A percentile compares a stretch with the other conserved stretches of the same genome.
These are phyloP conservation scores for Psittacula cyanocephala DNA, from an alignment of 2,113 vertebrate species.

Conservation along the genomic window DNA sequence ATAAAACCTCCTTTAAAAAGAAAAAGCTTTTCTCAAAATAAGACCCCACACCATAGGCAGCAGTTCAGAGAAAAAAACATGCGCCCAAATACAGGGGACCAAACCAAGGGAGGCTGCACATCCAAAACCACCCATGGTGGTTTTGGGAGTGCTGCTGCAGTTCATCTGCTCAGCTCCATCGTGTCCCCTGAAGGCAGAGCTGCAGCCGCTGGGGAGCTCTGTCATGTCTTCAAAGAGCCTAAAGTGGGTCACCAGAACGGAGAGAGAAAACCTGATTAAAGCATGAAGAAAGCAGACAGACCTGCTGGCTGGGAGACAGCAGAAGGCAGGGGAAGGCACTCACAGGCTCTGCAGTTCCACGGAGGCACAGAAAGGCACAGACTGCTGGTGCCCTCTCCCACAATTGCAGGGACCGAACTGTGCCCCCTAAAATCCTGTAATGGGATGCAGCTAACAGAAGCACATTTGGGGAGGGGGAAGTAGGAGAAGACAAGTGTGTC, in stretches of 20 bases:
- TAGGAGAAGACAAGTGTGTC: neutral
- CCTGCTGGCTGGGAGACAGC: neutral
- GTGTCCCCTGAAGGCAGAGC: neutral
- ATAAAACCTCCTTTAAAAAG: neutral
- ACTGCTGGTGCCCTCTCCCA: neutral
- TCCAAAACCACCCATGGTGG: neutral
- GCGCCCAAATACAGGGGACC: neutral
- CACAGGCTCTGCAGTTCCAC: neutral
- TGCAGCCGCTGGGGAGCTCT: neutral
- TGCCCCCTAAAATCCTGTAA: neutral
- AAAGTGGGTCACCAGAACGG: slow-evolving; percentile 36
- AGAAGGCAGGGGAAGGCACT: neutral
- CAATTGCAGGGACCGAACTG: neutral
- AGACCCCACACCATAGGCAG: neutral
- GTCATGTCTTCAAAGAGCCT: slow-evolving; percentile 34
- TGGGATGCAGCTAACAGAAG: neutral
- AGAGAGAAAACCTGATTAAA: slow-evolving; percentile 43
- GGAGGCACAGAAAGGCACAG: neutral
- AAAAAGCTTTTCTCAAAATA: too few species aligned
- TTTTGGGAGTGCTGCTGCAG: neutral
- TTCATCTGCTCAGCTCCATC: neutral
- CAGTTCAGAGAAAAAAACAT: neutral
- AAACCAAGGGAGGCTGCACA: neutral
- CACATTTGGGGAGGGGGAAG: neutral
- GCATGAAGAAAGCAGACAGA: neutral